These are phyloP conservation scores for Zhengitettix transpicula DNA, from an alignment of 2,888 invertebrate genomes.

Conservation along the genomic window DNA sequence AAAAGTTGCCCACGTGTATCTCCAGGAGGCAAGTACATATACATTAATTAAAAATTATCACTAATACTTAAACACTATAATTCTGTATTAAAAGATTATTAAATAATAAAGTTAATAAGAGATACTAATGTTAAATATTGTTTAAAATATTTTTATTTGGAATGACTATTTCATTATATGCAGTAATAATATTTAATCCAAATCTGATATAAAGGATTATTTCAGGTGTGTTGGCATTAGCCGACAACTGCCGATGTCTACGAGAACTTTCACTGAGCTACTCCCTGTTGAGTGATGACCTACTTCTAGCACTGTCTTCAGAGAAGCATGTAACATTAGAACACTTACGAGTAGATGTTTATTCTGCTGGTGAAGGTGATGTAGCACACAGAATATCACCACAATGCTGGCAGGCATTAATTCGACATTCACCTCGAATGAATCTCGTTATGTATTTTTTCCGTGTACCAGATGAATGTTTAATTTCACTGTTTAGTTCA, in stretches of 20 bases:
- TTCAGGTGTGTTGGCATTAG: conserved; percentile 20
- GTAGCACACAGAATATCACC: conserved; percentile 2
- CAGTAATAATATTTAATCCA: no score
- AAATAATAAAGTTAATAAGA: no score
- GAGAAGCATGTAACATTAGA: conserved; percentile 18
- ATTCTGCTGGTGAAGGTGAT: conserved; percentile 16
- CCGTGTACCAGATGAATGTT: conserved; percentile 21
- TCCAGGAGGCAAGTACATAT: conserved; percentile 17
- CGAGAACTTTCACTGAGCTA: conserved; percentile 23
- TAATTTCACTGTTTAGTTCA: conserved; percentile 18
- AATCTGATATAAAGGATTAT: no score
- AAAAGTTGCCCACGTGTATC: conserved; percentile 19
- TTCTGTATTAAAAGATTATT: no score
- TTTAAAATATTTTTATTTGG: no score
- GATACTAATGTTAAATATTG: no score
- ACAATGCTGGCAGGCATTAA: conserved; percentile 18
- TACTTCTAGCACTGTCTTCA: conserved; percentile 20
- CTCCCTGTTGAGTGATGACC: conserved; percentile 23
- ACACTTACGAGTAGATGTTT: conserved; percentile 21
- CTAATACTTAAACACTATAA: no score
- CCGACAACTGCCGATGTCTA: conserved; percentile 19
- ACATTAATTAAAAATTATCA: no score
- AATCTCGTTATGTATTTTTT: conserved; percentile 24
- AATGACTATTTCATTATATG: no score
- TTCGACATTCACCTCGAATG: conserved; percentile 19